Conservation (phyloP, 2,797 vertebrate species). For the Tokudaia tokunoshimensis region DNA sequence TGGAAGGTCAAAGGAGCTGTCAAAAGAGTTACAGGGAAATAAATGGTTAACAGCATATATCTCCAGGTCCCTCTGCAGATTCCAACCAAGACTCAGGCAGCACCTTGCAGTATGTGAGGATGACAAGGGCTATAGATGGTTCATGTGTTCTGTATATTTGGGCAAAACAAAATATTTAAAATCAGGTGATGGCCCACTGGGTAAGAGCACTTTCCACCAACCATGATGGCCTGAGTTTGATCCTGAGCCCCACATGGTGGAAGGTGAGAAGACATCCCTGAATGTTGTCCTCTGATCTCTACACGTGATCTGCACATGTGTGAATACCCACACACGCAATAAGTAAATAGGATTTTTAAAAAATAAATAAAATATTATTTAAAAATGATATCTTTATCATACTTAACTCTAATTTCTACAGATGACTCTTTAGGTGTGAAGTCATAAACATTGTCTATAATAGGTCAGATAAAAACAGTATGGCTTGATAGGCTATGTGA, state of each 20-base stretch:
- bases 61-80: neutral
- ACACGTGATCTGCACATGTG: neutral
- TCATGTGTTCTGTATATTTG: neutral
- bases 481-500: neutral
- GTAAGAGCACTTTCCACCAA: neutral
- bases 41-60: neutral
- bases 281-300: neutral
- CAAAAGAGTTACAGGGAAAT: neutral
- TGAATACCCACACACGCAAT: neutral
- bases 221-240: neutral
- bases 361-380: conserved; percentile 16
- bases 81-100: neutral
- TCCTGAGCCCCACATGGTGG: too few relatives aligned
- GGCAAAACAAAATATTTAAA: conserved; percentile 27
- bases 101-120: neutral
- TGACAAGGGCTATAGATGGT: neutral
- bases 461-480: neutral
- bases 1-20: neutral
- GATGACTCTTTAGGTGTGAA: neutral
- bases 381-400: conserved; percentile 34
- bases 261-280: neutral
- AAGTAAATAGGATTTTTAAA: neutral
- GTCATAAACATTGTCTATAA: neutral
- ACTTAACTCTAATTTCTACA: conserved; percentile 22
- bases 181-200: neutral